phyloP scores from a whole-genome alignment of 2,113 vertebrate genomes.

The Salvelinus namaycush region DNA sequence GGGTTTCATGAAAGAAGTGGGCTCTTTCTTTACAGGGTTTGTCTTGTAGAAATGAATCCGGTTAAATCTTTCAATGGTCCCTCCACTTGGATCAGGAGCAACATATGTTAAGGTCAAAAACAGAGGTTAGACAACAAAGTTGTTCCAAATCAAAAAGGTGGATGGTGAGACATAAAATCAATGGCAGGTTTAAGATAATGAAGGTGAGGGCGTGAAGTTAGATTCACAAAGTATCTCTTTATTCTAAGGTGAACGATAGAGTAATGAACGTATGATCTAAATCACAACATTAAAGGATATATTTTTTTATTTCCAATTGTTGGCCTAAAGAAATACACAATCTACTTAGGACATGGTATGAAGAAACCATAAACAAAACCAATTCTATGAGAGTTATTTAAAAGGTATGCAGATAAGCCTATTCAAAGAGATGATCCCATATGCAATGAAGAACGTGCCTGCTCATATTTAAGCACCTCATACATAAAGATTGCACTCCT shows the following conservation, averaged over 20 bases:
- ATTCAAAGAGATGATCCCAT: conserved; percentile 28
- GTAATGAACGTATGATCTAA: background rate
- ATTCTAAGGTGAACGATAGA: background rate
- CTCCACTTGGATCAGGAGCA: background rate
- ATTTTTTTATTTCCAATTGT: background rate
- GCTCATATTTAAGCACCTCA: conserved; percentile 64
- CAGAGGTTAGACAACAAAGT: background rate
- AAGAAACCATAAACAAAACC: background rate
- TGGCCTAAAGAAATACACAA: background rate
- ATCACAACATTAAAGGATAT: background rate
- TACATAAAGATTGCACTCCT: conserved; percentile 65
- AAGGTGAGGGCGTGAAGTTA: background rate
- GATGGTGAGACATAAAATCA: conserved; percentile 14
- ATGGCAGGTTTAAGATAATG: conserved; percentile 8
- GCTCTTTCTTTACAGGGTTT: background rate
- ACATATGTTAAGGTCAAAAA: background rate
- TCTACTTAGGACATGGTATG: background rate
- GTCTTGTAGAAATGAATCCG: background rate
- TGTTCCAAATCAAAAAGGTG: background rate
- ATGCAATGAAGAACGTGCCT: conserved; percentile 50
- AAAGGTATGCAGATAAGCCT: conserved; percentile 35
- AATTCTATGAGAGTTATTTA: background rate
- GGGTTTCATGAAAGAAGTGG: background rate
- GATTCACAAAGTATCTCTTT: background rate
- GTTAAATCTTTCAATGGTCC: background rate